Conservation (phyloP, 2,888 invertebrate genomes). For the Mechanitis messenoides region DNA sequence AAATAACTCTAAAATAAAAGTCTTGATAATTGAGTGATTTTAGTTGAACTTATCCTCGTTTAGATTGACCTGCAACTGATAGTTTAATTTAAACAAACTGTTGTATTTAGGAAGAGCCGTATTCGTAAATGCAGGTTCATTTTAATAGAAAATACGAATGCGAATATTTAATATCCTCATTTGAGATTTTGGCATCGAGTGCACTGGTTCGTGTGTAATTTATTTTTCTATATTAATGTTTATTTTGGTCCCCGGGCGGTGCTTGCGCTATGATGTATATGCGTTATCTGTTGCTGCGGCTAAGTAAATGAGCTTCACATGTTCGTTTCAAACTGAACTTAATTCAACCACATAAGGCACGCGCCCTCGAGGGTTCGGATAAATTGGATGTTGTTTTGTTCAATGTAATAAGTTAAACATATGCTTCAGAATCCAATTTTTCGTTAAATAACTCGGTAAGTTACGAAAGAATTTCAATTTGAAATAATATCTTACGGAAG, state of each 20-base stretch:
- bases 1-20: no score
- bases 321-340: slow-evolving; percentile 9
- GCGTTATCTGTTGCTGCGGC: slow-evolving; percentile 24
- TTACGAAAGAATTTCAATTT: neutral
- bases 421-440: neutral
- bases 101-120: no score
- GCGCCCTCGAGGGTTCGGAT: neutral
- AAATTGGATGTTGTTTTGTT: slow-evolving; percentile 1
- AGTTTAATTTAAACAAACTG: no score
- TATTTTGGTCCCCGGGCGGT: slow-evolving; percentile 26
- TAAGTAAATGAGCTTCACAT: slow-evolving; percentile 27
- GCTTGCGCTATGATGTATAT: slow-evolving; percentile 25
- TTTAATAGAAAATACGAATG: slow-evolving; percentile 28
- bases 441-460: neutral
- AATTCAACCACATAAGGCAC: slow-evolving; percentile 2
- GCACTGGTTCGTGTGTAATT: slow-evolving; percentile 18
- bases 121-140: slow-evolving; percentile 14
- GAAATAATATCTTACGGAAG: no score
- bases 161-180: slow-evolving; percentile 28
- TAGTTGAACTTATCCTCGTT: no score
- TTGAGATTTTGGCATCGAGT: slow-evolving; percentile 27
- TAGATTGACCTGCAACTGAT: no score
- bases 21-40: no score
- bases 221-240: slow-evolving; percentile 24
- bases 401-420: no score